Conservation (phyloP, 2,888 invertebrate genomes). For the Agrilus biguttatus region DNA sequence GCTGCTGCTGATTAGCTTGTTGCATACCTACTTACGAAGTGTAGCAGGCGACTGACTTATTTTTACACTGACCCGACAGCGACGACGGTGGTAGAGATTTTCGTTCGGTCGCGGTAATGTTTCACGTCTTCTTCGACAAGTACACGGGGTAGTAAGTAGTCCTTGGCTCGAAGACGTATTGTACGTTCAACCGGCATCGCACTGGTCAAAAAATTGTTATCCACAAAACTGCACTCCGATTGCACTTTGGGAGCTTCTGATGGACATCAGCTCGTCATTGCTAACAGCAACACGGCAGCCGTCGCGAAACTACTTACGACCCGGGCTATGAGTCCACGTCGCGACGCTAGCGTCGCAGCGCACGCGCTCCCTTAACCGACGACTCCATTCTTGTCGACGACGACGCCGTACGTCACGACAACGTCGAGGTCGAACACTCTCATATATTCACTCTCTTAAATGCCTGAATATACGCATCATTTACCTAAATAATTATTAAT, state of each 20-base stretch:
- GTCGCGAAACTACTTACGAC: slow-evolving; percentile 50
- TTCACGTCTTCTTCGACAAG: slow-evolving; percentile 2
- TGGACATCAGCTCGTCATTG: slow-evolving; percentile 53
- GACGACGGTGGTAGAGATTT: background rate
- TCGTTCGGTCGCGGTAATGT: background rate
- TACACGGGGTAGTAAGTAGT: slow-evolving; percentile 7
- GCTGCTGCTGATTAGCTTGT: slow-evolving; percentile 16
- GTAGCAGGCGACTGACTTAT: slow-evolving; percentile 8
- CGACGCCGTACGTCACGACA: slow-evolving; percentile 28
- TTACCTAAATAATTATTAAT: too few relatives aligned
- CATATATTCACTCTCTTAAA: background rate
- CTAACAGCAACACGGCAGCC: slow-evolving; percentile 41
- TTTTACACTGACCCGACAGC: slow-evolving; percentile 9
- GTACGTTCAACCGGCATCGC: slow-evolving; percentile 10
- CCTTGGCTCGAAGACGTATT: slow-evolving; percentile 8
- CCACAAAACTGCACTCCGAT: slow-evolving; percentile 9
- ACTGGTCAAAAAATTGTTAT: slow-evolving; percentile 3
- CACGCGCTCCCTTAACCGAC: slow-evolving; percentile 17
- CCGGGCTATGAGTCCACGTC: slow-evolving; percentile 30
- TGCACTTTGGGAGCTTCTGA: slow-evolving; percentile 19
- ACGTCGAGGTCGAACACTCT: slow-evolving; percentile 9
- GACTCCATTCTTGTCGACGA: slow-evolving; percentile 26
- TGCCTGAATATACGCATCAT: background rate
- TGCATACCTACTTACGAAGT: slow-evolving; percentile 22
- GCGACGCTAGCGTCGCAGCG: slow-evolving; percentile 29